A percentile compares a stretch with the other conserved stretches of the same genome.
Conservation (phyloP, 2,888 invertebrate species). For the Bellardia pandia region DNA sequence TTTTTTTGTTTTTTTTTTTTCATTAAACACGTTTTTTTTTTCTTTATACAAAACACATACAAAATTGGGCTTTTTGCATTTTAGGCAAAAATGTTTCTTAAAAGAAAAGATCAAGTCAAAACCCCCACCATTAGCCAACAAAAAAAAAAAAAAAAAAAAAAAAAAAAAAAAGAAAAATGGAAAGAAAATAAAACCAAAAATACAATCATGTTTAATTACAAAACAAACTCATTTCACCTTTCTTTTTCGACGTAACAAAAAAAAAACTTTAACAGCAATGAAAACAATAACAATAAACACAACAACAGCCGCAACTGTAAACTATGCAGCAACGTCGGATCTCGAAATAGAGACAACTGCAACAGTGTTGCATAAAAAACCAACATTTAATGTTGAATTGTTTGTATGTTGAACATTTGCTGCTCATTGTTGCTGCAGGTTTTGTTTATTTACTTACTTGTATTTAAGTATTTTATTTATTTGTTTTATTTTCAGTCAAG, state of each 20-base stretch:
- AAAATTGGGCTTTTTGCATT: conserved; percentile 17
- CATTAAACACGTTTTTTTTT: conserved; percentile 8
- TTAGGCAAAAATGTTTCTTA: conserved; percentile 23
- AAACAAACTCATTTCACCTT: conserved; percentile 73
- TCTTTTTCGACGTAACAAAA: conserved; percentile 67
- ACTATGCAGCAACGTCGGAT: not conserved
- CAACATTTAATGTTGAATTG: not conserved
- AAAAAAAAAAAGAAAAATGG: too few species aligned
- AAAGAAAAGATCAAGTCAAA: conserved; percentile 45
- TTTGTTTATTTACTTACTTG: not conserved
- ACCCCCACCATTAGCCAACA: not conserved
- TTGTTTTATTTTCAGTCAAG: conserved; percentile 1
- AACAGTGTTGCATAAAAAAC: conserved; percentile 63
- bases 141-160: conserved; percentile 2
- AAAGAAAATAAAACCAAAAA: conserved; percentile 56
- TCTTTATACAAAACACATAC: not conserved
- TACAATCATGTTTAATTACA: conserved; percentile 69
- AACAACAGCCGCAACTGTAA: not conserved
- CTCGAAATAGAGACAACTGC: conserved; percentile 35
- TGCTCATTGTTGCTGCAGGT: not conserved
- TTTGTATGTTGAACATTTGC: not conserved
- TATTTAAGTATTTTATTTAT: not conserved
- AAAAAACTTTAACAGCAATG: not conserved
- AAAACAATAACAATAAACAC: conserved; percentile 26
- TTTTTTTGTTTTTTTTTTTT: conserved; percentile 4